Conservation (phyloP, 2,113 vertebrate genomes). For the Colossoma macropomum region DNA sequence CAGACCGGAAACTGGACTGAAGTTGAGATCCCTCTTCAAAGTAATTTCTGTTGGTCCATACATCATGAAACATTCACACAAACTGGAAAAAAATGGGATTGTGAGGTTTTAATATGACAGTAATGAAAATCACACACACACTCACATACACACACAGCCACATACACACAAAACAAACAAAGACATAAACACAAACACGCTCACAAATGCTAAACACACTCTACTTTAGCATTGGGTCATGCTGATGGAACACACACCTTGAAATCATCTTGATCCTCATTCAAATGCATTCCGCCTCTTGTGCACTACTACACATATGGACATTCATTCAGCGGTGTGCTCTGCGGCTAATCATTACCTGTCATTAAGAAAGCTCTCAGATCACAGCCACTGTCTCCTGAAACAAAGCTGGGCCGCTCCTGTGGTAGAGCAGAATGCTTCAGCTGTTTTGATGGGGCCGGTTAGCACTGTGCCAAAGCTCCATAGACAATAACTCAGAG, state of each 20-base stretch:
- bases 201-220: constrained; percentile 1
- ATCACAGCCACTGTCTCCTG: constrained; percentile 56
- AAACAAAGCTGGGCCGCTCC: constrained; percentile 2
- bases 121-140: constrained; percentile 43
- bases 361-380: constrained; percentile 69
- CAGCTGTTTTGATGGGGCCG: constrained; percentile 46
- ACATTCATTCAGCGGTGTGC: constrained; percentile 70
- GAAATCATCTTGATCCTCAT: constrained; percentile 69
- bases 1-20: too few relatives aligned
- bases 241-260: constrained; percentile 56
- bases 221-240: constrained; percentile 9
- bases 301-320: constrained; percentile 55
- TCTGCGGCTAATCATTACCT: constrained; percentile 75
- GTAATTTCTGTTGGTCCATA: too few relatives aligned
- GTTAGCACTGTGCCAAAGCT: constrained; percentile 49
- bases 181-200: constrained; percentile 31
- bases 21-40: too few relatives aligned
- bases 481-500: constrained; percentile 57
- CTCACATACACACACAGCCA: constrained; percentile 12
- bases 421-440: neutral
- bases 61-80: too few relatives aligned
- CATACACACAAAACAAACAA: neutral
- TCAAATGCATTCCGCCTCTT: constrained; percentile 76
- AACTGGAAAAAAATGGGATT: too few relatives aligned
- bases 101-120: too few relatives aligned